Percentiles rank a stretch among this genome's conserved stretches.
These are phyloP conservation scores for Corapipo altera DNA, from an alignment of 2,113 vertebrate species.

Conservation along the genomic window DNA sequence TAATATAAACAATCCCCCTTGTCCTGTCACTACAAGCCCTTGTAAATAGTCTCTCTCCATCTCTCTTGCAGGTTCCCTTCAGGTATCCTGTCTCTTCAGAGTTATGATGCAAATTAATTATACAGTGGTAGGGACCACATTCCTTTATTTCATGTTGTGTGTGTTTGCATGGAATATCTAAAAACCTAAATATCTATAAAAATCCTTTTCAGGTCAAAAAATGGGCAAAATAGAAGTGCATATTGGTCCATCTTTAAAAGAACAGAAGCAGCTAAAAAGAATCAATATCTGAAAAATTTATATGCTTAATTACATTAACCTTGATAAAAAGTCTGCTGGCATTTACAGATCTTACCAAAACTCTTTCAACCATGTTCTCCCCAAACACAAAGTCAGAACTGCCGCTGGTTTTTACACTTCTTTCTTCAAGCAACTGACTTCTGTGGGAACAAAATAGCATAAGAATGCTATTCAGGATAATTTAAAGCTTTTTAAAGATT, in stretches of 20 bases:
- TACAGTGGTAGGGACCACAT: not conserved
- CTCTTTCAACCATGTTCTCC: conserved; percentile 86
- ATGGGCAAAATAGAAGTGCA: not conserved
- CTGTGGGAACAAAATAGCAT: conserved; percentile 49
- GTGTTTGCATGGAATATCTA: not conserved
- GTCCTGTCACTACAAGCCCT: not conserved
- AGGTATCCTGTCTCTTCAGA: not conserved
- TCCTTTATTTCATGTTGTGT: not conserved
- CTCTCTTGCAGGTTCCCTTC: not conserved
- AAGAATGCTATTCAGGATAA: not conserved
- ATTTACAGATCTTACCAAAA: conserved; percentile 75
- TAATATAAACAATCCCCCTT: not conserved
- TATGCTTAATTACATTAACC: not conserved
- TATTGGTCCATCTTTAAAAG: not conserved
- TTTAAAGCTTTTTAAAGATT: not conserved
- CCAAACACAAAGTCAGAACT: conserved; percentile 80
- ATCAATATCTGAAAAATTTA: not conserved
- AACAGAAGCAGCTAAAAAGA: not conserved
- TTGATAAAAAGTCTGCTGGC: not conserved
- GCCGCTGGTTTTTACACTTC: conserved; percentile 2
- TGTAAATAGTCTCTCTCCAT: not conserved
- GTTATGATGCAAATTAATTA: not conserved
- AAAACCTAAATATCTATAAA: not conserved
- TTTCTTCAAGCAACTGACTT: conserved; percentile 49
- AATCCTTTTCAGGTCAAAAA: not conserved